Conservation (phyloP, 1,140 invertebrate species). For the Tetramorium parvispinum region DNA sequence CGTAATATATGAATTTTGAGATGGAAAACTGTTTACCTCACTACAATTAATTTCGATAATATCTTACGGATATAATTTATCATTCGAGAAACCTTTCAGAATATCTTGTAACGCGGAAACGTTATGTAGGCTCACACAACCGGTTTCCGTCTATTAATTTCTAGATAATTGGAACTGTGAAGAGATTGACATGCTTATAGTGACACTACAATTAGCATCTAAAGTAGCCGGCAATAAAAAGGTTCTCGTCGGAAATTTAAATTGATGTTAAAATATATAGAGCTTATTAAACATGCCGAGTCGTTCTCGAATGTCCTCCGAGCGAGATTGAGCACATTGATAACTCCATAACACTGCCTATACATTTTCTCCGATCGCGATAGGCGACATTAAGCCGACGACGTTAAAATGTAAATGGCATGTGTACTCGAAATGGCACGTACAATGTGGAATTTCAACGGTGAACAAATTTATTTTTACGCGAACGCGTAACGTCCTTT, state of each 20-base stretch:
- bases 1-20: neutral
- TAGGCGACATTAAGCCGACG: neutral
- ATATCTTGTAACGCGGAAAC: conserved; percentile 4
- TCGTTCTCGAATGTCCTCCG: conserved; percentile 1
- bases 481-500: conserved; percentile 1
- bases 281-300: conserved; percentile 18
- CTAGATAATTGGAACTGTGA: conserved; percentile 30
- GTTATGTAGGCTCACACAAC: neutral
- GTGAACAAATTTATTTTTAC: conserved; percentile 42
- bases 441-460: conserved; percentile 4
- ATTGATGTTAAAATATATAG: conserved; percentile 32
- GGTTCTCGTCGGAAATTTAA: neutral
- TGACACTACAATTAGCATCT: conserved; percentile 40
- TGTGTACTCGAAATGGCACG: conserved; percentile 6
- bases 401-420: conserved; percentile 46
- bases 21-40: neutral
- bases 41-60: conserved; percentile 22
- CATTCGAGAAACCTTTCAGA: neutral
- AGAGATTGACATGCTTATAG: conserved; percentile 7
- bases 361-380: conserved; percentile 30
- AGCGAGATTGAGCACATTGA: conserved; percentile 29
- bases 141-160: conserved; percentile 31
- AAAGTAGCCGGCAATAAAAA: conserved; percentile 16
- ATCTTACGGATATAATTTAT: conserved; percentile 3
- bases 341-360: conserved; percentile 12